Conservation (phyloP, 2,797 vertebrate genomes). For the Valencia hispanica region DNA sequence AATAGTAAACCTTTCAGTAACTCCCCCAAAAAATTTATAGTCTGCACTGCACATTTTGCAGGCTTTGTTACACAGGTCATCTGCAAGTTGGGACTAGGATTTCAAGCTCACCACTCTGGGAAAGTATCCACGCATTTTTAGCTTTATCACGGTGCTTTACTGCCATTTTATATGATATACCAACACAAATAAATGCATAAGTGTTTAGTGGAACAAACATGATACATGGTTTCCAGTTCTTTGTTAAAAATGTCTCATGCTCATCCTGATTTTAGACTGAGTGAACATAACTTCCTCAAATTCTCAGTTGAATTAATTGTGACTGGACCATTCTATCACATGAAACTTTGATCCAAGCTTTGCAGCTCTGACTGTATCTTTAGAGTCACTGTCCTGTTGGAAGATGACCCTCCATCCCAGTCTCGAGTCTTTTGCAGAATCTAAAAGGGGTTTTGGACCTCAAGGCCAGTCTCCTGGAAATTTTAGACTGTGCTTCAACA, state of each 20-base stretch:
- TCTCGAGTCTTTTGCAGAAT: neutral
- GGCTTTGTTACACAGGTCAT: conserved; percentile 66
- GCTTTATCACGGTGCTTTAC: neutral
- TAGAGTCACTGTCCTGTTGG: neutral
- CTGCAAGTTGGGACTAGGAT: conserved; percentile 50
- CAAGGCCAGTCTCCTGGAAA: neutral
- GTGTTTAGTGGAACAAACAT: neutral
- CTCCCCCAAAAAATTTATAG: conserved; percentile 46
- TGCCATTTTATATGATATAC: neutral
- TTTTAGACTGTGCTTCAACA: neutral
- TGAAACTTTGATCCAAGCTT: neutral
- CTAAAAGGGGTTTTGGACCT: neutral
- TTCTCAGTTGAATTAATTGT: neutral
- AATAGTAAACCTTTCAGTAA: conserved; percentile 49
- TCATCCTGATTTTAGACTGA: neutral
- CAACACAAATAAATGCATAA: neutral
- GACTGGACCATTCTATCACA: neutral
- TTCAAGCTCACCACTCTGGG: conserved; percentile 30
- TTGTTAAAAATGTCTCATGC: neutral
- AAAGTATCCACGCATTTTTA: neutral
- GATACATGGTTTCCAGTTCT: neutral
- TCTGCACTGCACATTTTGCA: conserved; percentile 56
- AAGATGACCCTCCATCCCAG: neutral
- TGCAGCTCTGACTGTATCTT: neutral
- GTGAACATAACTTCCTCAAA: neutral